phyloP scores from a whole-genome alignment of 2,113 vertebrate species.

The Alethe castanea region DNA sequence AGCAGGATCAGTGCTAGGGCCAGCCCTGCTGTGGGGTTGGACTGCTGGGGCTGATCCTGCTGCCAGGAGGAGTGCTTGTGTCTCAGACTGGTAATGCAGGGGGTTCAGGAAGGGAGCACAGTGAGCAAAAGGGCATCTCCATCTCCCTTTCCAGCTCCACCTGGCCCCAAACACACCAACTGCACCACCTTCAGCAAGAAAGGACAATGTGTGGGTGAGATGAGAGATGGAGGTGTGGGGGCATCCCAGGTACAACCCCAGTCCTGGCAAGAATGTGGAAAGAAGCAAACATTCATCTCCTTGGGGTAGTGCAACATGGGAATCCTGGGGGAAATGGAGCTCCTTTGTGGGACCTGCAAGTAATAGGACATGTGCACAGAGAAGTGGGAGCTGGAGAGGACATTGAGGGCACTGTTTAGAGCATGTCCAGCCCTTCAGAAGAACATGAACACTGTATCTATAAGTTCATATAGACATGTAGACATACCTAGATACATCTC shows the following conservation, averaged over 20 bases:
- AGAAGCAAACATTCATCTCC: not conserved
- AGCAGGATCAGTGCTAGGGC: not conserved
- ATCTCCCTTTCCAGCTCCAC: not conserved
- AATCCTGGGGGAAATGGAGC: not conserved
- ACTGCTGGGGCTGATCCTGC: accelerated
- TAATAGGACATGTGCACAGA: not conserved
- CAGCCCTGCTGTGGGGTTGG: not conserved
- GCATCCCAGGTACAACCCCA: not conserved
- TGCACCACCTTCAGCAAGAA: not conserved
- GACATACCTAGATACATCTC: not conserved
- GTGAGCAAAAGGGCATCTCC: not conserved
- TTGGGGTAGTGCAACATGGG: accelerated
- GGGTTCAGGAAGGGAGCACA: not conserved
- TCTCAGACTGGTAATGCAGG: accelerated
- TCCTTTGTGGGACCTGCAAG: not conserved
- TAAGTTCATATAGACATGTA: not conserved
- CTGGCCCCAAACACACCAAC: not conserved
- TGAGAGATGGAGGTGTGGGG: not conserved
- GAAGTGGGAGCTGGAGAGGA: not conserved
- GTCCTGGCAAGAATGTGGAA: not conserved
- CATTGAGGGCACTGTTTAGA: not conserved
- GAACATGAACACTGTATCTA: not conserved
- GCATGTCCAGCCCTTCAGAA: not conserved
- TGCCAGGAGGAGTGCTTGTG: not conserved
- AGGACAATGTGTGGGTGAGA: not conserved